Conservation (phyloP, 2,888 invertebrate genomes). For the Odontothrips loti region DNA sequence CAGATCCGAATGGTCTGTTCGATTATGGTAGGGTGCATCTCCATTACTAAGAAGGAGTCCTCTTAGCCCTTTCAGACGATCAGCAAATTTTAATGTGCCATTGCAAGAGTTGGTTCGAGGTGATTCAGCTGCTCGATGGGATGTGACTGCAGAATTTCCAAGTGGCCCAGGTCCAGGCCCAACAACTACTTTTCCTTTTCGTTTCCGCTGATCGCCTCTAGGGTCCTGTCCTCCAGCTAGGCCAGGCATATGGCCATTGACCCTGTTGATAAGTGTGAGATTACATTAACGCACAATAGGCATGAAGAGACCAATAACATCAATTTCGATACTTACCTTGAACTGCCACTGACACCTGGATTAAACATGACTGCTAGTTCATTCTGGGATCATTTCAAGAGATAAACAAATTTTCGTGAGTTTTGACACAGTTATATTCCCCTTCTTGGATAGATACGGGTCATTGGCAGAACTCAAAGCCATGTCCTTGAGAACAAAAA, state of each 20-base stretch:
- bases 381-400: background rate
- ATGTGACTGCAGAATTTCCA: background rate
- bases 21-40: constrained; percentile 1
- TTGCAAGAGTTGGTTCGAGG: background rate
- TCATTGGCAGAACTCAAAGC: background rate
- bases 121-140: background rate
- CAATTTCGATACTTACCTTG: background rate
- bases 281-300: background rate
- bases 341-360: background rate
- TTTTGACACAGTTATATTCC: too few species aligned
- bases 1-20: background rate
- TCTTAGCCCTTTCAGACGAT: background rate
- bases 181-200: background rate
- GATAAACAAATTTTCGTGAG: background rate
- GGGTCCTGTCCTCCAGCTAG: background rate
- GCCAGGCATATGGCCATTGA: constrained; percentile 19
- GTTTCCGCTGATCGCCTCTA: background rate
- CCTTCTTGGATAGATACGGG: background rate
- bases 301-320: background rate
- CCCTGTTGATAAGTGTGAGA: background rate
- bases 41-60: background rate
- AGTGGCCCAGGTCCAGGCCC: background rate
- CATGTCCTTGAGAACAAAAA: background rate
- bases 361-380: background rate
- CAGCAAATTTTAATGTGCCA: constrained; percentile 11